Evolutionary conservation across 2,888 invertebrate genomes (phyloP).

Genomic region (Caenorhabditis afra): DNA sequence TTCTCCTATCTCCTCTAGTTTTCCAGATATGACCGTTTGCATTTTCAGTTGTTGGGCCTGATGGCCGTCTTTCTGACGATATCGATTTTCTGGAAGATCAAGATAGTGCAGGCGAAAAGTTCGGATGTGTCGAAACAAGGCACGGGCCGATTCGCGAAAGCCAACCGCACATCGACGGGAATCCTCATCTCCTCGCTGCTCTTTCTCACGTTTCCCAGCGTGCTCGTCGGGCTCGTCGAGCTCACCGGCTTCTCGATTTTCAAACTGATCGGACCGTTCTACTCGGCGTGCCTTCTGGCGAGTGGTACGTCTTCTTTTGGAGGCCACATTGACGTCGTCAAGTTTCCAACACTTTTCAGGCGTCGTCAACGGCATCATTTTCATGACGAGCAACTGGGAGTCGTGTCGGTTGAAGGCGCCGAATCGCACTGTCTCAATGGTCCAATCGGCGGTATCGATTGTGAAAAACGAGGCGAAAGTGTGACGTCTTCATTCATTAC

Average conservation of each 20-base stretch:
- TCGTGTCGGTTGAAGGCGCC: slow-evolving; percentile 11
- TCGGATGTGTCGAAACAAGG: neutral
- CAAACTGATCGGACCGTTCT: slow-evolving; percentile 45
- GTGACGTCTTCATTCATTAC: too few species aligned
- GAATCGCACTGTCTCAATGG: slow-evolving; percentile 6
- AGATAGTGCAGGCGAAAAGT: slow-evolving; percentile 11
- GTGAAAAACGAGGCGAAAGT: too few species aligned
- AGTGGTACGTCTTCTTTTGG: slow-evolving; percentile 52
- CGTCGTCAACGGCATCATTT: slow-evolving; percentile 36
- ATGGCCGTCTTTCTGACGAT: slow-evolving; percentile 27
- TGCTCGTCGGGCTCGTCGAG: slow-evolving; percentile 40
- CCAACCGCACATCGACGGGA: slow-evolving; percentile 33
- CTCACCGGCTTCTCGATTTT: slow-evolving; percentile 44
- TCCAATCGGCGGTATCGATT: neutral
- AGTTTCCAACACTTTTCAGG: slow-evolving; percentile 10
- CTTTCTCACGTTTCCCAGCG: slow-evolving; percentile 39
- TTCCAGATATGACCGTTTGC: too few species aligned
- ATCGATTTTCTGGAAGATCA: slow-evolving; percentile 31
- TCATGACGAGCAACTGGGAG: slow-evolving; percentile 44
- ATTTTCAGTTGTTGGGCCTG: slow-evolving; percentile 26
- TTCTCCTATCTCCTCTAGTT: too few species aligned
- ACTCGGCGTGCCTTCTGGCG: slow-evolving; percentile 30
- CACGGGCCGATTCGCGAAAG: slow-evolving; percentile 19
- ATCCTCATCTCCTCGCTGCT: slow-evolving; percentile 31
- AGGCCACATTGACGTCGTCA: too few species aligned